Evolutionary conservation across 2,113 vertebrate species (phyloP).

Genomic region (Sinocyclocheilus anshuiensis): DNA sequence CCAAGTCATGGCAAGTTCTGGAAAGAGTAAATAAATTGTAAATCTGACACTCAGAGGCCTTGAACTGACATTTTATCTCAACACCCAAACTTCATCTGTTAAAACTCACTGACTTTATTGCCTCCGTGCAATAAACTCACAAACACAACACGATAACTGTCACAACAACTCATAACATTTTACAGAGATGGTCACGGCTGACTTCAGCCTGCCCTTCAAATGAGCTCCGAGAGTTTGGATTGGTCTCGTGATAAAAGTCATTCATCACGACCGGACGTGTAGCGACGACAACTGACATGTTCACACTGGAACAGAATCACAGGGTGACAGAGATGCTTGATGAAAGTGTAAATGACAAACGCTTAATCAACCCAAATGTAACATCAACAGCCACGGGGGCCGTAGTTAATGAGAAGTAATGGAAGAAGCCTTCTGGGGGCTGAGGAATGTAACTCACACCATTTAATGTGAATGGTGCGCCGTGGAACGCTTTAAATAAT

Average conservation of each 20-base stretch:
- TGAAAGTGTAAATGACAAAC: conserved; percentile 59
- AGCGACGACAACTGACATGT: conserved; percentile 56
- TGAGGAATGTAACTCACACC: conserved; percentile 39
- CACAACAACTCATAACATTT: conserved; percentile 54
- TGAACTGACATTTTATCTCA: conserved; percentile 38
- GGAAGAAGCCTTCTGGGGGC: conserved; percentile 57
- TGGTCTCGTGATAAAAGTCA: conserved; percentile 59
- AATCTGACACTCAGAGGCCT: not conserved
- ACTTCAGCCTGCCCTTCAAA: conserved; percentile 43
- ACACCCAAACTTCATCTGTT: not conserved
- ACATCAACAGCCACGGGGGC: conserved; percentile 61
- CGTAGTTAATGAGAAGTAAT: conserved; percentile 59
- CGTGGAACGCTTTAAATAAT: conserved; percentile 39
- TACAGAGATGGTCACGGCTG: conserved; percentile 53
- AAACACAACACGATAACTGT: conserved; percentile 52
- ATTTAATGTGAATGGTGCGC: conserved; percentile 36
- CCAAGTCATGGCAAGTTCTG: not conserved
- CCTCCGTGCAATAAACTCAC: no score
- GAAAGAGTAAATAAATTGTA: not conserved
- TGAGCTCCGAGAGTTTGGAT: conserved; percentile 50
- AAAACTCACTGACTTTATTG: no score
- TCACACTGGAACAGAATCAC: conserved; percentile 46
- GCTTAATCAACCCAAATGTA: conserved; percentile 60
- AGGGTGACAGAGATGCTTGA: conserved; percentile 55
- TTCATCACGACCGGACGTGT: conserved; percentile 55